Conservation (phyloP, 2,797 vertebrate genomes). For the Sternotherus odoratus region DNA sequence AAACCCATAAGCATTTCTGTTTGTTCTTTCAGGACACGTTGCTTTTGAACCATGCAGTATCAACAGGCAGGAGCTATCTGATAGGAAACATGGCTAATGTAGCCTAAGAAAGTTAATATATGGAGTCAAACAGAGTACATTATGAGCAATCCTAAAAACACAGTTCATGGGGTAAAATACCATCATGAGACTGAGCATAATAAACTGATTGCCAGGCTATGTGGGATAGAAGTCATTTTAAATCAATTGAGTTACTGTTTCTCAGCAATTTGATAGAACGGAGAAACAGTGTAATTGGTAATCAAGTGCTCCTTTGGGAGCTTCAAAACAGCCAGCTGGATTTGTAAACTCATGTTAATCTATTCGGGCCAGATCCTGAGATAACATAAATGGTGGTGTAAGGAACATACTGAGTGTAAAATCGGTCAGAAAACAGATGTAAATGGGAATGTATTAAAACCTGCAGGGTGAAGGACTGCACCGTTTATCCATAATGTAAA, state of each 20-base stretch:
- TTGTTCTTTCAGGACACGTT: conserved; percentile 41
- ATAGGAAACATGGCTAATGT: conserved; percentile 61
- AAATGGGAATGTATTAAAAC: neutral
- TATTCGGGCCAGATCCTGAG: conserved; percentile 65
- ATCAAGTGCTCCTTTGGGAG: conserved; percentile 79
- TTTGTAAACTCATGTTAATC: conserved; percentile 78
- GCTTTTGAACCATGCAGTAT: conserved; percentile 27
- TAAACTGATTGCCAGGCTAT: conserved; percentile 66
- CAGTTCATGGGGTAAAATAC: conserved; percentile 68
- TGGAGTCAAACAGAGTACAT: conserved; percentile 70
- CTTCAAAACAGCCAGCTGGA: conserved; percentile 75
- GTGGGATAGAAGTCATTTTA: conserved; percentile 77
- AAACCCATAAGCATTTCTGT: conserved; percentile 10
- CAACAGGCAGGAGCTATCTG: conserved; percentile 56
- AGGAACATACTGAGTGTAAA: conserved; percentile 23
- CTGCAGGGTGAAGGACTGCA: neutral
- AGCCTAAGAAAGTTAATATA: conserved; percentile 76
- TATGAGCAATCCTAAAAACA: conserved; percentile 65
- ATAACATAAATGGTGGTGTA: neutral
- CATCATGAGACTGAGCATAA: conserved; percentile 60
- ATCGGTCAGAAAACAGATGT: conserved; percentile 13
- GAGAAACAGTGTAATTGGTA: conserved; percentile 81
- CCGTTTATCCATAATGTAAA: conserved; percentile 57
- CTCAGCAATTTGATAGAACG: conserved; percentile 82
- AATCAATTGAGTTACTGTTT: conserved; percentile 82